These are phyloP conservation scores for Cranoglanis bouderius DNA, from an alignment of 2,113 vertebrate genomes.

Conservation along the genomic window DNA sequence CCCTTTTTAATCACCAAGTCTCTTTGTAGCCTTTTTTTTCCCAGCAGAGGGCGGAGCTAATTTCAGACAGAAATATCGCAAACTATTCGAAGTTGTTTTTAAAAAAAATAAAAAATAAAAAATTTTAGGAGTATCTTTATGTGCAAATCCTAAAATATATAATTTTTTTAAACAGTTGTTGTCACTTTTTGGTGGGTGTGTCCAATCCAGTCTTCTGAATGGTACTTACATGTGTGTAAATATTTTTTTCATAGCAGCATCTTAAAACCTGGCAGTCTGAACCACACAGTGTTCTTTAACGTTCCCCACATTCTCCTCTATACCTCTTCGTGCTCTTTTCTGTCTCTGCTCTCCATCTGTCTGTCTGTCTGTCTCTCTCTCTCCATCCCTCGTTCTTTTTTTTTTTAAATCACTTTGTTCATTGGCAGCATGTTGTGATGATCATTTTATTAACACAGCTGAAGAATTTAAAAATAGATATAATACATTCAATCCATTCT, in stretches of 20 bases:
- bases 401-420: background rate
- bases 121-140: background rate
- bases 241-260: slow-evolving; percentile 40
- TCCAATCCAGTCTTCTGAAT: background rate
- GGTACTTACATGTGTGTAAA: slow-evolving; percentile 2
- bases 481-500: background rate
- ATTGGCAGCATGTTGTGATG: background rate
- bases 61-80: background rate
- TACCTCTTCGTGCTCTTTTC: slow-evolving; percentile 12
- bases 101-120: too few species aligned
- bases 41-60: background rate
- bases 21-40: too few species aligned
- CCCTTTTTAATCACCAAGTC: background rate
- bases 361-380: slow-evolving; percentile 18
- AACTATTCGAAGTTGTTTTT: background rate
- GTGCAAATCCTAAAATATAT: background rate
- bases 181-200: background rate
- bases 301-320: background rate
- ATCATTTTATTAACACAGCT: background rate
- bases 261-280: slow-evolving; percentile 34
- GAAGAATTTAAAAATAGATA: background rate
- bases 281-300: slow-evolving; percentile 22
- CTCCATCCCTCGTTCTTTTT: background rate
- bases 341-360: slow-evolving; percentile 18
- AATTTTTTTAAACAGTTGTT: background rate